A percentile compares a stretch with the other conserved stretches of the same genome.
phyloP scores from a whole-genome alignment of 2,113 vertebrate species.

The Sialia sialis region DNA sequence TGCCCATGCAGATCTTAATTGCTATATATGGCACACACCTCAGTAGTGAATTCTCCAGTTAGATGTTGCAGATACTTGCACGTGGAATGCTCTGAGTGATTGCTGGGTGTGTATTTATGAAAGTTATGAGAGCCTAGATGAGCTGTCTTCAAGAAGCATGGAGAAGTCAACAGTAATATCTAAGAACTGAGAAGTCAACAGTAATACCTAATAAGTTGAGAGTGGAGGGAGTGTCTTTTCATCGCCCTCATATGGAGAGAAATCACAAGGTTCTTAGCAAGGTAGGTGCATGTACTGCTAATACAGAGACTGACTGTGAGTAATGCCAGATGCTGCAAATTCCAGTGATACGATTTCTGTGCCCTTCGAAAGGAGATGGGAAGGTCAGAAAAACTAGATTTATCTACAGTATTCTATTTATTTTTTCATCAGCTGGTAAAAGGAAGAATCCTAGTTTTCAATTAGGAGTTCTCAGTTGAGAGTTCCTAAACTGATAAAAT shows the following conservation, averaged over 20 bases:
- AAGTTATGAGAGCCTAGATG: neutral
- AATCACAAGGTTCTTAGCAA: neutral
- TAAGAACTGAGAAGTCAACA: neutral
- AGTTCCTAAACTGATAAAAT: neutral
- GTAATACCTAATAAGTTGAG: neutral
- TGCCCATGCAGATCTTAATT: neutral
- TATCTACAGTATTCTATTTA: neutral
- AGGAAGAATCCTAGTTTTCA: neutral
- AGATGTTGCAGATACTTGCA: neutral
- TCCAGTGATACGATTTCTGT: neutral
- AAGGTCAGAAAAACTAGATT: neutral
- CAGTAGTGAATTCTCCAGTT: neutral
- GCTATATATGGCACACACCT: neutral
- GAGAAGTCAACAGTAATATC: neutral
- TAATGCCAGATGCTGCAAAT: neutral
- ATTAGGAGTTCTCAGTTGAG: neutral
- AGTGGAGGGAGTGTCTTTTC: neutral
- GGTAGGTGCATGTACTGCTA: neutral
- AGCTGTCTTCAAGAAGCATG: neutral
- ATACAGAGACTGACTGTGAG: neutral
- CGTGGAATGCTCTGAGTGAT: neutral
- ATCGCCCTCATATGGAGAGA: neutral
- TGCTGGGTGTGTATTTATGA: neutral
- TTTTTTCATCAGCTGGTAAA: neutral
- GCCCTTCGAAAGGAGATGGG: neutral